Evolutionary conservation across 2,888 invertebrate species (phyloP).

Genomic region (Melikaiella ostensackeni): DNA sequence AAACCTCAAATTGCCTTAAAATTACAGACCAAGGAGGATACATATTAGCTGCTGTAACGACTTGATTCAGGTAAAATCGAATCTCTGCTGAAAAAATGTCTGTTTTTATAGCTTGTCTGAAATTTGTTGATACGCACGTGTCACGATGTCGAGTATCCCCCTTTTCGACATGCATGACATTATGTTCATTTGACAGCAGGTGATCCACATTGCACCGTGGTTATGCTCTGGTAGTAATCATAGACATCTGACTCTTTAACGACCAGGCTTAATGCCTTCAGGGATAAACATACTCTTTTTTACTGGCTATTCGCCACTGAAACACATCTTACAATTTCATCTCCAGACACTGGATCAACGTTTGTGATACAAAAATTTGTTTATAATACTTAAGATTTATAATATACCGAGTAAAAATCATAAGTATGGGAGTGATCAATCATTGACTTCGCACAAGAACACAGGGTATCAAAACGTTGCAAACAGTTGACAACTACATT

Average conservation of each 20-base stretch:
- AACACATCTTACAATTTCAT: background rate
- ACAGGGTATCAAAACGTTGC: too few species aligned
- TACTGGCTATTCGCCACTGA: background rate
- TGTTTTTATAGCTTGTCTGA: background rate
- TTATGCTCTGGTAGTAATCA: conserved; percentile 22
- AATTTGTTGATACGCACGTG: background rate
- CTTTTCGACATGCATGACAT: background rate
- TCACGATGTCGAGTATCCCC: background rate
- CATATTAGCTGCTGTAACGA: background rate
- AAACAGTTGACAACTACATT: too few species aligned
- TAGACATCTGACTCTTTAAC: conserved; percentile 27
- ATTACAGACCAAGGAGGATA: background rate
- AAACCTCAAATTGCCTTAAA: background rate
- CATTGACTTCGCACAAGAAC: too few species aligned
- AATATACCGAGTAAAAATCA: too few species aligned
- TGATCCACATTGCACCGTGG: conserved; percentile 7
- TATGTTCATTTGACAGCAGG: conserved; percentile 2
- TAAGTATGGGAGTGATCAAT: too few species aligned
- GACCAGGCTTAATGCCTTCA: background rate
- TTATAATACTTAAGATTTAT: background rate
- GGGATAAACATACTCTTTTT: conserved; percentile 26
- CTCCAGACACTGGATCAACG: background rate
- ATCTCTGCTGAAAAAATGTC: background rate
- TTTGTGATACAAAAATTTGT: background rate
- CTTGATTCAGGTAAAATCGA: background rate